Conservation (phyloP, 1,140 invertebrate genomes). For the Neodiprion pinetum region DNA sequence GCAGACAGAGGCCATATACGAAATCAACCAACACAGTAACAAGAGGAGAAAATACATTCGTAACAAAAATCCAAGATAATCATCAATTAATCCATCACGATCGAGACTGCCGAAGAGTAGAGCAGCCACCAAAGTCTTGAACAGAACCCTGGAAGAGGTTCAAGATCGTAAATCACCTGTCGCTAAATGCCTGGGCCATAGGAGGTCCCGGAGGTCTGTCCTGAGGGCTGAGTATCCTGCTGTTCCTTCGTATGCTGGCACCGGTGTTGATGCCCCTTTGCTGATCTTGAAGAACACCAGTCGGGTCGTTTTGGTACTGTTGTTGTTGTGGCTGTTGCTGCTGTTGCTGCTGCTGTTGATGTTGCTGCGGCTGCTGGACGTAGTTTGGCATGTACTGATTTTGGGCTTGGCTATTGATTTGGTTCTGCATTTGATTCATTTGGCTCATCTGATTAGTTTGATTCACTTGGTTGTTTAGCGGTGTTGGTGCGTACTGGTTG, state of each 20-base stretch:
- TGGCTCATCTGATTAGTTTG: slow-evolving; percentile 39
- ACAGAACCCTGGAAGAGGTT: no score
- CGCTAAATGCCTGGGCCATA: slow-evolving; percentile 57
- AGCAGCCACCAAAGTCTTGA: no score
- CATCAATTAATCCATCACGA: not conserved
- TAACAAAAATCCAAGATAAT: slow-evolving; percentile 1
- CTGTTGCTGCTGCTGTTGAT: slow-evolving; percentile 28
- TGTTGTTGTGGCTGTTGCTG: slow-evolving; percentile 39
- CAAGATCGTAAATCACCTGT: slow-evolving; percentile 40
- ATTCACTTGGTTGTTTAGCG: slow-evolving; percentile 47
- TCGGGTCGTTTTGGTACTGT: slow-evolving; percentile 44
- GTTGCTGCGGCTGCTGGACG: slow-evolving; percentile 28
- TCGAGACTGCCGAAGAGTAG: not conserved
- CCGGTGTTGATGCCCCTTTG: slow-evolving; percentile 42
- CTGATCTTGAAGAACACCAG: slow-evolving; percentile 27
- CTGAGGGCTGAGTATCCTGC: slow-evolving; percentile 51
- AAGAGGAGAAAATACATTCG: not conserved
- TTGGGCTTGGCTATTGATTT: slow-evolving; percentile 39
- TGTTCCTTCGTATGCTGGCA: slow-evolving; percentile 57
- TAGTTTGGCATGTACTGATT: slow-evolving; percentile 32
- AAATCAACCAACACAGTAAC: slow-evolving; percentile 14
- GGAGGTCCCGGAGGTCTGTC: slow-evolving; percentile 52
- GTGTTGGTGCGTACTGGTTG: slow-evolving; percentile 47
- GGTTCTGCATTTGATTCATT: slow-evolving; percentile 43
- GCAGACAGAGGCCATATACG: slow-evolving; percentile 21